phyloP scores from a whole-genome alignment of 2,113 vertebrate species.

The Acanthochromis polyacanthus region DNA sequence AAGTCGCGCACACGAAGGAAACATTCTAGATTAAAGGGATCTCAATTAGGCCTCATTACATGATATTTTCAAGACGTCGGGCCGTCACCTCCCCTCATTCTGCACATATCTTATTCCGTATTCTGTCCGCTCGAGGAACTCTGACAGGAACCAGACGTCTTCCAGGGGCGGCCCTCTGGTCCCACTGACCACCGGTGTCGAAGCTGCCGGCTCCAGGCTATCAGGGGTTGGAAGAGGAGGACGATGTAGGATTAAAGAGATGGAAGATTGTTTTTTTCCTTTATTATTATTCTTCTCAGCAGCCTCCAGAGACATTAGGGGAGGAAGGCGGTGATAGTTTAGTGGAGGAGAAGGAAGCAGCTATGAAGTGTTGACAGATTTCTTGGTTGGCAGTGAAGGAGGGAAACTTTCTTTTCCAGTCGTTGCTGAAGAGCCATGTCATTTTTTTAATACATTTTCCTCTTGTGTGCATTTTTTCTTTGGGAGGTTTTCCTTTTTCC shows the following conservation, averaged over 20 bases:
- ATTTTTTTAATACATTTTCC: slow-evolving; percentile 19
- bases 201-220: background rate
- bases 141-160: slow-evolving; percentile 63
- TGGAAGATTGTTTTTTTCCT: slow-evolving; percentile 3
- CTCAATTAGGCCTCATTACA: slow-evolving; percentile 66
- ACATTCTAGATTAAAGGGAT: slow-evolving; percentile 63
- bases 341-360: slow-evolving; percentile 39
- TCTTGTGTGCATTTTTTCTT: background rate
- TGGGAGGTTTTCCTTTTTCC: background rate
- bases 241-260: slow-evolving; percentile 1
- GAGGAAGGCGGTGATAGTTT: slow-evolving; percentile 47
- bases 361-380: slow-evolving; percentile 55
- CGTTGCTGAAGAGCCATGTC: background rate
- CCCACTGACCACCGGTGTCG: slow-evolving; percentile 10
- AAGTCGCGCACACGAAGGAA: slow-evolving; percentile 38
- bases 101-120: slow-evolving; percentile 9
- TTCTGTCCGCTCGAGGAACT: slow-evolving; percentile 30
- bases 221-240: background rate
- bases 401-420: slow-evolving; percentile 37
- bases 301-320: slow-evolving; percentile 38
- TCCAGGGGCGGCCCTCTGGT: background rate
- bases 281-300: slow-evolving; percentile 7
- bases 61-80: slow-evolving; percentile 59
- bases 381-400: slow-evolving; percentile 7
- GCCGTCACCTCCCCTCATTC: background rate